phyloP scores from a whole-genome alignment of 2,113 vertebrate genomes.

The Emydura subglobosa region DNA sequence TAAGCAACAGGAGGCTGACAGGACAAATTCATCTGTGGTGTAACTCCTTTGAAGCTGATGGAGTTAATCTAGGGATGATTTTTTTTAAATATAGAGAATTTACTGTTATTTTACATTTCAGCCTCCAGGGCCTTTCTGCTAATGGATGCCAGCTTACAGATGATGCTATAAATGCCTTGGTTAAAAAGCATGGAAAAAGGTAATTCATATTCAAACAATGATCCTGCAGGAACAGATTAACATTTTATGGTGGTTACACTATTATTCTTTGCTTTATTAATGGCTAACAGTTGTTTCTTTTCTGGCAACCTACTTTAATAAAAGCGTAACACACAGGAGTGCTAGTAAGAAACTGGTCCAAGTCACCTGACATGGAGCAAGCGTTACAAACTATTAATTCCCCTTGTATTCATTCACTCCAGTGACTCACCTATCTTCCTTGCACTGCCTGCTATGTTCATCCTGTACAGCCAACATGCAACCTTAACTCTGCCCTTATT shows the following conservation, averaged over 20 bases:
- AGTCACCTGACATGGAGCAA: not conserved
- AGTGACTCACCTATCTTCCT: not conserved
- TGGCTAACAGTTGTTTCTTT: not conserved
- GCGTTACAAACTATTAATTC: not conserved
- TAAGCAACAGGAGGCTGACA: not conserved
- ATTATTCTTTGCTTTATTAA: not conserved
- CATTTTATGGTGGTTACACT: not conserved
- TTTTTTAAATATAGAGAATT: not conserved
- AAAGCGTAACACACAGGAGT: not conserved
- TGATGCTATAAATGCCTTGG: slow-evolving; percentile 57
- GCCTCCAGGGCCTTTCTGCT: slow-evolving; percentile 53
- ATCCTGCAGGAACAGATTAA: not conserved
- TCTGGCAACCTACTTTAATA: not conserved
- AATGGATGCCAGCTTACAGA: slow-evolving; percentile 71
- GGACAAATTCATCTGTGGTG: not conserved
- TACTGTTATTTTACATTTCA: slow-evolving; percentile 4
- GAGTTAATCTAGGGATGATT: not conserved
- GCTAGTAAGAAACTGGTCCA: not conserved
- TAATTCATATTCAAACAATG: slow-evolving; percentile 8
- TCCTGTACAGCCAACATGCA: not conserved
- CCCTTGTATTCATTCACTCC: not conserved
- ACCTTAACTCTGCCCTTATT: rapidly evolving
- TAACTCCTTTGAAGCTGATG: not conserved
- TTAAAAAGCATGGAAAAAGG: slow-evolving; percentile 66
- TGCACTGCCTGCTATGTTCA: not conserved